Base-by-base conservation (phyloP, 2,888 invertebrate genomes). In the Aphelenchoides bicaudatus region DNA sequence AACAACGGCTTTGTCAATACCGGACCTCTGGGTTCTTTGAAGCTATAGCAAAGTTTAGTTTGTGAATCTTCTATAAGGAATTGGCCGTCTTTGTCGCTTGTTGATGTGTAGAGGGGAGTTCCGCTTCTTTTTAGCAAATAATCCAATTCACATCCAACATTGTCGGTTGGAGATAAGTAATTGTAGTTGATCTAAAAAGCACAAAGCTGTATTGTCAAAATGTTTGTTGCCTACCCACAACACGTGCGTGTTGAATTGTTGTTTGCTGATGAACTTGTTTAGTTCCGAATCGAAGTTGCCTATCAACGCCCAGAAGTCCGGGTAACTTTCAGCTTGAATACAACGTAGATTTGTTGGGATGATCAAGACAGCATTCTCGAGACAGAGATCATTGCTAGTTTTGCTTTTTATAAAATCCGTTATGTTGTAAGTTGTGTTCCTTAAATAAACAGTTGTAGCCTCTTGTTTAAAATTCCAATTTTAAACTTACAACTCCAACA, bases 121-220 rank as follows among this genome's bases (percentile, higher is more conserved):
- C 37, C 52, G n/a, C 13, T n/a, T 10, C 38, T 37, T 30, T 51
- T 51, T 1, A 38, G 19, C 1, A 51, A 23, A 30, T 51, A 38
- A 16, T 37, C 52, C 52, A 51, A 16, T 30, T 51, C 52, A 16
- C 52, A 51, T 25, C 37, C 52, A 30, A 31, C 21, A 23, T 51
- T 51, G 25, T 51, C 52, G 13, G 37, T 37, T n/a, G 52, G 52
- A 10, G 25, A 25, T 19, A 51, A 38, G 39, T 51, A 51, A 23
- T 30, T 19, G 4, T 43, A 43, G 23, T 43, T 43, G 6, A 43
- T 10, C 10, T n/a, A 43, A 43, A 43, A 21, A 25, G n/a, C n/a
- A n/a, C n/a, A n/a, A n/a, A n/a, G n/a, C n/a, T n/a, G n/a, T n/a
- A n/a, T n/a, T n/a, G n/a, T n/a, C n/a, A n/a, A n/a, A n/a, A n/a